phyloP scores from a whole-genome alignment of 2,113 vertebrate genomes.

The Siniperca knerii region DNA sequence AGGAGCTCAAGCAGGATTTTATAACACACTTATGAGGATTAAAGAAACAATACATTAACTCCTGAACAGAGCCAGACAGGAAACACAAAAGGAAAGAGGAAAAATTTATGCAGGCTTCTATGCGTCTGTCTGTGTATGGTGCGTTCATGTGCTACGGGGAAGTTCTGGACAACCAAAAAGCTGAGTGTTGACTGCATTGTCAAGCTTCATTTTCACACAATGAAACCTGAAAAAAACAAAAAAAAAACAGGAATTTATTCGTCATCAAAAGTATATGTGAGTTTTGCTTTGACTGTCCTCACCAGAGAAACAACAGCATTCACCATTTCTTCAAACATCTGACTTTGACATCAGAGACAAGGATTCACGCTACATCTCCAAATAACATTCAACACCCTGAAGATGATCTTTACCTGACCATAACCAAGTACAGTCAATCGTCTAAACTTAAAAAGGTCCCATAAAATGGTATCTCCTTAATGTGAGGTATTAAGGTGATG shows the following conservation, averaged over 20 bases:
- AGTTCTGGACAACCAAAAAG: neutral
- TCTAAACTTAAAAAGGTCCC: neutral
- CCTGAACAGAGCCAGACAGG: conserved; percentile 1
- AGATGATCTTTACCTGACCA: neutral
- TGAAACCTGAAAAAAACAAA: neutral
- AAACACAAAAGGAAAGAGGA: conserved; percentile 3
- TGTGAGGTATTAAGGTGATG: no score
- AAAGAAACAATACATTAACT: conserved; percentile 34
- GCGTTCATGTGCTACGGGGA: neutral
- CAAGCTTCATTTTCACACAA: neutral
- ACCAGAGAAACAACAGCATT: neutral
- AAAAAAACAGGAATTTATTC: neutral
- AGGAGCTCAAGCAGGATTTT: conserved; percentile 38
- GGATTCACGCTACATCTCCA: neutral
- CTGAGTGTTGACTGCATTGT: no score
- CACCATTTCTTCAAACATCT: neutral
- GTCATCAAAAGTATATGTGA: neutral
- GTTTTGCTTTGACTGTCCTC: neutral
- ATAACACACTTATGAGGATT: conserved; percentile 51
- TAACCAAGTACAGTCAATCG: neutral
- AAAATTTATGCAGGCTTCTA: conserved; percentile 1
- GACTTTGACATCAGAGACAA: neutral
- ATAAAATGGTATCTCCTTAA: neutral
- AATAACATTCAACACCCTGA: neutral
- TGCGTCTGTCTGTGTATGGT: neutral